These are phyloP conservation scores for Amphiduros pacificus DNA, from an alignment of 2,888 invertebrate genomes.

Conservation along the genomic window DNA sequence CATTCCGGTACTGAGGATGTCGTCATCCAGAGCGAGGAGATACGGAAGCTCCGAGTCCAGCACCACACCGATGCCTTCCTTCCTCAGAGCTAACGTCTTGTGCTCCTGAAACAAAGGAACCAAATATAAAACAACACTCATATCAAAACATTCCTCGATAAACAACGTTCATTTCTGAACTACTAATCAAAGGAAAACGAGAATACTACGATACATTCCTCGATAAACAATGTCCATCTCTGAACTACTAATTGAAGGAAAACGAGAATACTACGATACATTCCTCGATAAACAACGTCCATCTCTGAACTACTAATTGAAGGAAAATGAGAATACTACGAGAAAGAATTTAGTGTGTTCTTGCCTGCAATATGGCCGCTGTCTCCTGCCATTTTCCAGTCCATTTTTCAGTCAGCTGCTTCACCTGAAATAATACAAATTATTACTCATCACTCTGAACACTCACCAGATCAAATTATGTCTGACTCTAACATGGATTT, in stretches of 20 bases:
- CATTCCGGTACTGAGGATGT: slow-evolving; percentile 36
- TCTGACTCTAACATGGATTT: no score
- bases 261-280: no score
- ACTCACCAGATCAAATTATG: neutral
- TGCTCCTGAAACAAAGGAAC: slow-evolving; percentile 72
- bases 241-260: no score
- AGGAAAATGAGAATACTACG: no score
- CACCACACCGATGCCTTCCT: slow-evolving; percentile 81
- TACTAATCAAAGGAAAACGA: no score
- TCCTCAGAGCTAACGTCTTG: slow-evolving; percentile 81
- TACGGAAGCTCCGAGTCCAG: slow-evolving; percentile 34
- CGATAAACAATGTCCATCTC: no score
- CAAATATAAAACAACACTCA: neutral
- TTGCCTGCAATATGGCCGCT: slow-evolving; percentile 70
- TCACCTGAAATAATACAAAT: slow-evolving; percentile 44
- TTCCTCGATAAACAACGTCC: no score
- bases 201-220: no score
- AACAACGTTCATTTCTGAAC: no score
- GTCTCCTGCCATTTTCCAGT: slow-evolving; percentile 85
- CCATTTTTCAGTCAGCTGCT: slow-evolving; percentile 83
- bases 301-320: no score
- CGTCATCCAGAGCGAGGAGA: slow-evolving; percentile 32
- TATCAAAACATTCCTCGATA: no score
- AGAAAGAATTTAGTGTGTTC: no score
- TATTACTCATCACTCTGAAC: neutral